Percentiles rank a stretch among this genome's conserved stretches.
Evolutionary conservation across 1,140 invertebrate genomes (phyloP).

Genomic region (Campoletis sonorensis): DNA sequence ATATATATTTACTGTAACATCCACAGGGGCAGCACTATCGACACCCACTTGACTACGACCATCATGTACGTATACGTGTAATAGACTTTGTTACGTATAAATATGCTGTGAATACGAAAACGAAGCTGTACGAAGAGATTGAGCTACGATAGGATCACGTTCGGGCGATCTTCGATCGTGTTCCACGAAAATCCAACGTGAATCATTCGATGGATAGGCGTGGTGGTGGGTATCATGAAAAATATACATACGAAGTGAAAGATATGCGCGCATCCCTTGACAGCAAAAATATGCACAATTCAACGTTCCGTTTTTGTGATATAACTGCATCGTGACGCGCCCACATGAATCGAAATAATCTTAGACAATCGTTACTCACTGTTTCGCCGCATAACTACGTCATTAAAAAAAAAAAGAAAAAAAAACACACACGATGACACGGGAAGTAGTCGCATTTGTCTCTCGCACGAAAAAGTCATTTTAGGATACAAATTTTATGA

Average conservation of each 20-base stretch:
- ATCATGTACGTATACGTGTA: not conserved
- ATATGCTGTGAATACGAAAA: not conserved
- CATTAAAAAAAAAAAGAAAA: too few relatives aligned
- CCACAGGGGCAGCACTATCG: not conserved
- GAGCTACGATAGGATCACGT: not conserved
- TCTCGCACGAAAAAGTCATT: too few relatives aligned
- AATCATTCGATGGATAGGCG: constrained; percentile 1
- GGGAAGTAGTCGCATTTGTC: too few relatives aligned
- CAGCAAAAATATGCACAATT: constrained; percentile 4
- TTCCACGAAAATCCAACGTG: not conserved
- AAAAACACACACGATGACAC: too few relatives aligned
- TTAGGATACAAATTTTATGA: too few relatives aligned
- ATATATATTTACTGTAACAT: not conserved
- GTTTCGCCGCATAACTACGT: not conserved
- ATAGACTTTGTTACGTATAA: not conserved
- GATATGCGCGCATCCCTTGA: not conserved
- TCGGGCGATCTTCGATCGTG: constrained; percentile 17
- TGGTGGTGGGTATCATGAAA: not conserved
- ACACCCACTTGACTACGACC: constrained; percentile 14
- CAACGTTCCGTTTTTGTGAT: not conserved
- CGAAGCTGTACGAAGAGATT: constrained; percentile 2
- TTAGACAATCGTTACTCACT: too few relatives aligned
- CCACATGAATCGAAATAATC: not conserved
- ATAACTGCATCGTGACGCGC: not conserved
- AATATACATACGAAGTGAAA: not conserved